A percentile compares a stretch with the other conserved stretches of the same genome.
Evolutionary conservation across 2,113 vertebrate genomes (phyloP).

Genomic region (Calyptomena viridis): DNA sequence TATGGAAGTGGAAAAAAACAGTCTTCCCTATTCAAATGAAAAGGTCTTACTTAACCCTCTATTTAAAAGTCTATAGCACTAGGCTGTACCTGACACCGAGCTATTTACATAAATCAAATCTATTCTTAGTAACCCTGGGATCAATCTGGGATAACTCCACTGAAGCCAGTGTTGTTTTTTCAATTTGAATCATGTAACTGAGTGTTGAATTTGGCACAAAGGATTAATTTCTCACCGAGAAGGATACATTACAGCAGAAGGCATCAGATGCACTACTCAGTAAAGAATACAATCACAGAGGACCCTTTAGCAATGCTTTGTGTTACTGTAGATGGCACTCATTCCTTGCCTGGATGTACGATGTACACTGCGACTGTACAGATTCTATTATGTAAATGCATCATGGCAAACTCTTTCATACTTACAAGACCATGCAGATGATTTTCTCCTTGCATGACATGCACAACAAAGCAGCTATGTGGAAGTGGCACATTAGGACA

Average conservation of each 20-base stretch:
- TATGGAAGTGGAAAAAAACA: background rate
- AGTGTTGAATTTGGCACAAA: constrained; percentile 30
- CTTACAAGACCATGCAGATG: background rate
- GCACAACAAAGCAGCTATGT: background rate
- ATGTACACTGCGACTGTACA: background rate
- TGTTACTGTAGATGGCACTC: constrained; percentile 52
- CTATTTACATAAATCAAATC: constrained; percentile 10
- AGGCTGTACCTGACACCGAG: background rate
- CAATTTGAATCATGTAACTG: background rate
- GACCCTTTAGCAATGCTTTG: background rate
- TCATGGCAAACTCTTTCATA: background rate
- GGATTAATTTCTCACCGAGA: constrained; percentile 13
- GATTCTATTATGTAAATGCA: background rate
- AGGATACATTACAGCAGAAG: background rate
- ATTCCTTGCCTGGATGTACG: background rate
- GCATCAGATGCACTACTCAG: background rate
- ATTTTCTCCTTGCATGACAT: background rate
- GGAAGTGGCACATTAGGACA: background rate
- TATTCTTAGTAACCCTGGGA: background rate
- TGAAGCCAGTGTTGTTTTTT: background rate
- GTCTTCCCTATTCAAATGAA: background rate
- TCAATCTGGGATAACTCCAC: constrained; percentile 10
- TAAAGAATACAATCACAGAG: background rate
- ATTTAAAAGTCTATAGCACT: background rate
- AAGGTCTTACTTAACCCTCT: background rate